Evolutionary conservation across 1,140 invertebrate genomes (phyloP).

Genomic region (Sitophilus oryzae): DNA sequence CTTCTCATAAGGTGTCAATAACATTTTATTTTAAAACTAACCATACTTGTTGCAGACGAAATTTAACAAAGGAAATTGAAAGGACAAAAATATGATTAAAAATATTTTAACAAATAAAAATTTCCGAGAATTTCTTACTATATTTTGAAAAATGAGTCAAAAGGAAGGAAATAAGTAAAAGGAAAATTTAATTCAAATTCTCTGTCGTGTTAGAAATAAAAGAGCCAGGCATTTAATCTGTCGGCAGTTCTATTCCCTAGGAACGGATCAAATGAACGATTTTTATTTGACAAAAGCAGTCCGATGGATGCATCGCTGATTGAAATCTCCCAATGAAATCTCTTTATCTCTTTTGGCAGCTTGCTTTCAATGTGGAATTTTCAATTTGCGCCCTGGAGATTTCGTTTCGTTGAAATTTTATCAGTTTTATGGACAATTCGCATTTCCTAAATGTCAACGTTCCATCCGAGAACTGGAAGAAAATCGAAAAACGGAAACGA

Average conservation of each 20-base stretch:
- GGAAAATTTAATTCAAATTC: no score
- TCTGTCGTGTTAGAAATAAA: no score
- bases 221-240: conserved; percentile 12
- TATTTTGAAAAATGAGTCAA: no score
- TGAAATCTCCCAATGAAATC: conserved; percentile 16
- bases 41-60: no score
- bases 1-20: no score
- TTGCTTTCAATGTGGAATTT: conserved; percentile 15
- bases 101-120: no score
- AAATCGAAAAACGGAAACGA: no score
- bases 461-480: conserved; percentile 4
- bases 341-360: conserved; percentile 22
- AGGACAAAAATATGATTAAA: no score
- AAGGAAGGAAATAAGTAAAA: no score
- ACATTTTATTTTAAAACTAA: no score
- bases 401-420: conserved; percentile 4
- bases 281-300: conserved; percentile 16
- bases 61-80: no score
- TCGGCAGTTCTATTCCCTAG: conserved; percentile 2
- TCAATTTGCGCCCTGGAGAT: conserved; percentile 19
- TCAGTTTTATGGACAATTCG: conserved; percentile 11
- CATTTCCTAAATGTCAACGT: conserved; percentile 9
- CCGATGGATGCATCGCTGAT: background rate
- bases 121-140: no score
- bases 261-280: conserved; percentile 15